Base-by-base conservation (phyloP, 2,797 vertebrate species). In the Pseudomugil tenellus region DNA sequence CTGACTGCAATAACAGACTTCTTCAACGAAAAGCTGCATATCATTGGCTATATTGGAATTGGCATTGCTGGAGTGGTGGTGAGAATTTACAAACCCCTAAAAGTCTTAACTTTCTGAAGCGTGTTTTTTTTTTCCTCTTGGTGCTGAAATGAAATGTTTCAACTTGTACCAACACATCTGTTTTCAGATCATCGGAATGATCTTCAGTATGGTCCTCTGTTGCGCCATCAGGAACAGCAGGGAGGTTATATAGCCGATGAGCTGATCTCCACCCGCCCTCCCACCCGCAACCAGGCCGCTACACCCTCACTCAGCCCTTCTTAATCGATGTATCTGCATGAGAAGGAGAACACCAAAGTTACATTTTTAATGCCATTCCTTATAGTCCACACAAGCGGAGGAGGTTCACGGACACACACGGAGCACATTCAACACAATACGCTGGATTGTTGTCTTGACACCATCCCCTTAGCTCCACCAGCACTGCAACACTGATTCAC, bases 131-230 rank as follows among this genome's bases (percentile, higher is more conserved):
- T 8, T 16, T 60, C n/a, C 10, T 31, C 21, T 25, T 41, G 14
- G 21, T 46, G 1, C 3, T 32, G 13, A 26, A 13, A 39, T 12
- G 14, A 19, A 1, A 32, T 12, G 23, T 28, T 25, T 56, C 57
- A 53, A 68, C 26, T 1, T 46, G 12, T n/a, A 14, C 26, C 2
- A 1, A 0, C 23, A 17, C n/a, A 32, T 37, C 2, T 81, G 32
- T 35, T 84, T 83, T 70, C 93, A 99, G 98, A 95, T 98, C 79
- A 94, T 98, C 56, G 98, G 96, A 53, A 99, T 99, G 97, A 92
- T 98, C 91, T 98, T 98, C 95, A 99, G 98, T 87, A 98, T 99
- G 97, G 95, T 99, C 73, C 95, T 99, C 58, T 99, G 97, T 85
- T 98, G 97, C 86, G 96, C 92, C 3, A 97, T 99, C 89, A 95